Conservation (phyloP, 2,888 invertebrate genomes). For the Pyrochroa serraticornis region DNA sequence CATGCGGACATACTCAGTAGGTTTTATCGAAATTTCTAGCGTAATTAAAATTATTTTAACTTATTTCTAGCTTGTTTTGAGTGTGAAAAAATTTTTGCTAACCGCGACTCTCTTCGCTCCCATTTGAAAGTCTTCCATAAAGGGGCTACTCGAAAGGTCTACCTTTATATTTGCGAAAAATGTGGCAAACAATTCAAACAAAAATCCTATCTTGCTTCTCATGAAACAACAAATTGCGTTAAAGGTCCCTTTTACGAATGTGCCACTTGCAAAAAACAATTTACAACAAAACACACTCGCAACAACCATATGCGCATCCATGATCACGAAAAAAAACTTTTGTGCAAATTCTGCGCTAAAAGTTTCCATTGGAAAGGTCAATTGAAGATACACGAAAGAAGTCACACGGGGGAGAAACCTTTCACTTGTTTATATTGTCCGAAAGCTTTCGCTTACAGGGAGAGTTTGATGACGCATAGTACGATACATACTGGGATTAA, state of each 20-base stretch:
- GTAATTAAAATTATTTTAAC: not conserved
- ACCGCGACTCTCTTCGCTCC: conserved; percentile 56
- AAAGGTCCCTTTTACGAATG: conserved; percentile 42
- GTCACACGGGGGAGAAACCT: conserved; percentile 61
- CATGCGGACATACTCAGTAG: conserved; percentile 56
- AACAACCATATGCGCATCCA: conserved; percentile 60
- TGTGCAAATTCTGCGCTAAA: conserved; percentile 53
- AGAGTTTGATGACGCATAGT: conserved; percentile 59
- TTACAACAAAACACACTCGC: conserved; percentile 57
- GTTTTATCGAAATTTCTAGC: conserved; percentile 21
- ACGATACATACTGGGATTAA: conserved; percentile 59
- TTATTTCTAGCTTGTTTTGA: conserved; percentile 52
- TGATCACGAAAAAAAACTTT: conserved; percentile 46
- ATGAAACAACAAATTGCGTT: conserved; percentile 59
- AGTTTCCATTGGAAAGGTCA: conserved; percentile 53
- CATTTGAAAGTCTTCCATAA: conserved; percentile 53
- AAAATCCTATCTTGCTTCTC: conserved; percentile 56
- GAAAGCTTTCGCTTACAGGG: conserved; percentile 58
- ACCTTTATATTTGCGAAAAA: conserved; percentile 49
- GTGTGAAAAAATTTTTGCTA: conserved; percentile 58
- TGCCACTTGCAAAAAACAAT: conserved; percentile 55
- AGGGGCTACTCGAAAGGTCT: conserved; percentile 41
- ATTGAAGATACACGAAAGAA: conserved; percentile 53
- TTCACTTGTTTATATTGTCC: conserved; percentile 57
- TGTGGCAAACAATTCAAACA: conserved; percentile 50